Evolutionary conservation across 1,140 invertebrate genomes (phyloP).

Genomic region (Nasonia giraulti): DNA sequence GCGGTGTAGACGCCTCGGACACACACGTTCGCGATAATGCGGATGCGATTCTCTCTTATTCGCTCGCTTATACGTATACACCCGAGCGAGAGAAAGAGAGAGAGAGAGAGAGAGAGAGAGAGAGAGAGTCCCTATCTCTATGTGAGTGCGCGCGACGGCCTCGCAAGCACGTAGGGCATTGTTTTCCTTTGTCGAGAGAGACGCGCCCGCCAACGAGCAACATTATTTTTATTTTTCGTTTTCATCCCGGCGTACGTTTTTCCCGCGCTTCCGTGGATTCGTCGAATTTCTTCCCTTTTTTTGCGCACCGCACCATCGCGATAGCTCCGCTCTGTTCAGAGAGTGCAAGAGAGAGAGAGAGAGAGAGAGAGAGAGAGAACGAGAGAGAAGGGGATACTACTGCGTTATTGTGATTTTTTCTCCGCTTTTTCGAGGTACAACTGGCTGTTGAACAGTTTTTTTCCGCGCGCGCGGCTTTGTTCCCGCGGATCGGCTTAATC

Average conservation of each 20-base stretch:
- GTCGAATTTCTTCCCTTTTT: constrained; percentile 10
- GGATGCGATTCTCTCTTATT: not conserved
- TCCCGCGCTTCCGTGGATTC: not conserved
- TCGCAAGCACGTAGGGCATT: constrained; percentile 36
- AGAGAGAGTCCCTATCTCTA: not conserved
- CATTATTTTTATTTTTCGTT: not conserved
- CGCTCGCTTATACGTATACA: not conserved
- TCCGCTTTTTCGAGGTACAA: too few species aligned
- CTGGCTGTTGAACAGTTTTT: not conserved
- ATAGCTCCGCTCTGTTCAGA: not conserved
- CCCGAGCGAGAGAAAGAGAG: too few species aligned
- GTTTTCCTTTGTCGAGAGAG: constrained; percentile 44
- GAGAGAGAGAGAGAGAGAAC: too few species aligned
- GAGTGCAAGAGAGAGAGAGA: too few species aligned
- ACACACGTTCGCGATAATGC: constrained; percentile 19
- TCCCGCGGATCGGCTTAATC: not conserved
- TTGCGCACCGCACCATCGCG: not conserved
- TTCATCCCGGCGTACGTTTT: not conserved
- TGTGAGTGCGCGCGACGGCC: not conserved
- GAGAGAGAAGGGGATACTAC: too few species aligned
- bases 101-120: too few species aligned
- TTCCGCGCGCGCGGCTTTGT: not conserved
- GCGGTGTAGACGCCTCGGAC: constrained; percentile 21
- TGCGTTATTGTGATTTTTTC: too few species aligned
- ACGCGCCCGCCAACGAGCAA: constrained; percentile 4